Base-by-base conservation (phyloP, 2,888 invertebrate species). In the Lithodes maja region DNA sequence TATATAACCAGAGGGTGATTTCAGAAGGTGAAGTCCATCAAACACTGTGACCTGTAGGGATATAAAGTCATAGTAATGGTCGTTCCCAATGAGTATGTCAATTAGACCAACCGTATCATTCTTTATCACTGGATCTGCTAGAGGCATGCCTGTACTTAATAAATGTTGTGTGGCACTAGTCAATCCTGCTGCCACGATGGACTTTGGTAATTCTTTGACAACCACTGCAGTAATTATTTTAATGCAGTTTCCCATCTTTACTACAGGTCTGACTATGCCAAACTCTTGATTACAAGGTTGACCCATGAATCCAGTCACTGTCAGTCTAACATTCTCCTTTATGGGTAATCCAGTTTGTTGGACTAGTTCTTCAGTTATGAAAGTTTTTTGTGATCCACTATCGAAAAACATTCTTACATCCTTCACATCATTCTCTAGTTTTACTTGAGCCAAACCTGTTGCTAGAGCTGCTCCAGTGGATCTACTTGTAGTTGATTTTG, bases 251-350 rank as follows among this genome's bases (percentile, higher is more conserved):
- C 79, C 79, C 79, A 53, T 79, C 33, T 17, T 79, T 15, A 79
- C 49, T n/a, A 2, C 15, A n/a, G 79, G 79, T 54, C 9, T 79
- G n/a, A 79, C 79, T 54, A 79, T 79, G n/a, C 54, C 53, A 12
- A 53, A 15, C 12, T 53, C 79, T 15, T 53, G 1, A 2, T 9
- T 52, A 12, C 15, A 53, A 53, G 79, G 53, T 17, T 79, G 9
- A 79, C 79, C 53, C 52, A 79, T 79, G 17, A 79, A 79, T 79
- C 79, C 79, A 53, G 50, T n/a, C 53, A 79, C 15, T 50, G 79
- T 79, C 79, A 79, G 2, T 12, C 53, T 79, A 15, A 15, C 15
- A 53, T 12, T 52, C 53, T 50, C 15, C 17, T 79, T 79, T 9
- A 79, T 79, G 17, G 79, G 53, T 12, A 79, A 12, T 15, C 53